These are phyloP conservation scores for Malurus alboscapulatus DNA, from an alignment of 2,113 vertebrate species.

Conservation along the genomic window DNA sequence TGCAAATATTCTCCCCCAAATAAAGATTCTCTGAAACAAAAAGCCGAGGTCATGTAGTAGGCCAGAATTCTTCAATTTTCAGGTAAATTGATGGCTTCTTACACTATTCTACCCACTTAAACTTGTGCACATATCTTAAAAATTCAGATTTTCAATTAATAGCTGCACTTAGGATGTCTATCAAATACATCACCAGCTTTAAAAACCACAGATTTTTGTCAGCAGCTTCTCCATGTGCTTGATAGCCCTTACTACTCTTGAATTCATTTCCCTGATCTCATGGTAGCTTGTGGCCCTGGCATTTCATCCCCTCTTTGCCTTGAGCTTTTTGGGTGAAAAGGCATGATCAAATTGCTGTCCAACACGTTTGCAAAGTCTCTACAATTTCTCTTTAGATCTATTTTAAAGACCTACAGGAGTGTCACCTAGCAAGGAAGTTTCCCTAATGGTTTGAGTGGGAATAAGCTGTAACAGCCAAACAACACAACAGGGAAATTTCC, in stretches of 20 bases:
- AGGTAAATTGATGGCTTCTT: background rate
- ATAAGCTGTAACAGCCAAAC: background rate
- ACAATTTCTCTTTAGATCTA: background rate
- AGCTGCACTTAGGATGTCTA: background rate
- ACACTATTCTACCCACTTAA: background rate
- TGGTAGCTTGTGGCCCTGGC: background rate
- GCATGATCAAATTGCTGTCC: background rate
- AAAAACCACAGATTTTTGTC: background rate
- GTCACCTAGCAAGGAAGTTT: background rate
- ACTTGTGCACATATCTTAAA: background rate
- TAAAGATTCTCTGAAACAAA: background rate
- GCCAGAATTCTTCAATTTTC: background rate
- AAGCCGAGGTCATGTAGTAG: background rate
- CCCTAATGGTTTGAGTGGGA: background rate
- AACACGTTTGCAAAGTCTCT: background rate
- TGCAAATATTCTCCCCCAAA: background rate
- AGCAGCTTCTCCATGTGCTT: background rate
- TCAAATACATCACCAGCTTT: background rate
- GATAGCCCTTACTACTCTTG: background rate
- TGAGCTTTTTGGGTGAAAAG: background rate
- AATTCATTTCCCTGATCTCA: background rate
- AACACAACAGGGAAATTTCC: background rate
- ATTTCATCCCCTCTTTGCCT: background rate
- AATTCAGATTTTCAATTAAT: background rate
- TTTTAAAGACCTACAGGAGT: background rate